Percentiles rank a stretch among this genome's conserved stretches.
Conservation (phyloP, 2,113 vertebrate species). For the Colossoma macropomum region DNA sequence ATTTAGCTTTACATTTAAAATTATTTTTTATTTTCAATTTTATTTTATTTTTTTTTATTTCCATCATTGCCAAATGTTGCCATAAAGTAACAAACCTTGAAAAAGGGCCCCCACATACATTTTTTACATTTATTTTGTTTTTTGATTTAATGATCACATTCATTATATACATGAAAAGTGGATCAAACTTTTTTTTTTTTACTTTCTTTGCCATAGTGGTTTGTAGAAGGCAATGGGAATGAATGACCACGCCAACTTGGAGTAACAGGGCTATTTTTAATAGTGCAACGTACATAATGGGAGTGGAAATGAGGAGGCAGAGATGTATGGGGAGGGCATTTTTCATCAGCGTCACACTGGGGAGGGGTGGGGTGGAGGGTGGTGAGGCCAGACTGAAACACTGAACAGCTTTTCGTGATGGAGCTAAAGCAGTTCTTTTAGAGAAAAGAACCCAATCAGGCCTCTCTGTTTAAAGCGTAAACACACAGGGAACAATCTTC, state of each 20-base stretch:
- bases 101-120: too few relatives aligned
- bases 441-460: not conserved
- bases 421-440: too few relatives aligned
- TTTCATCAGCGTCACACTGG: not conserved
- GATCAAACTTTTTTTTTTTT: too few relatives aligned
- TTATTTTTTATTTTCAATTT: too few relatives aligned
- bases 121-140: too few relatives aligned
- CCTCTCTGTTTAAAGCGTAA: not conserved
- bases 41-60: too few relatives aligned
- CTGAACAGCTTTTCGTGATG: not conserved
- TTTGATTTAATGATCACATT: too few relatives aligned
- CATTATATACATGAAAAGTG: too few relatives aligned
- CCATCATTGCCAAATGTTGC: too few relatives aligned
- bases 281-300: constrained; percentile 55
- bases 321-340: constrained; percentile 9
- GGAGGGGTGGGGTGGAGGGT: not conserved
- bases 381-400: not conserved
- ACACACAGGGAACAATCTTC: not conserved
- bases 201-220: too few relatives aligned
- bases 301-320: constrained; percentile 41
- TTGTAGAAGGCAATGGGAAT: constrained; percentile 57
- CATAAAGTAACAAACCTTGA: too few relatives aligned
- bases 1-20: too few relatives aligned
- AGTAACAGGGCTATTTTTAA: constrained; percentile 70
- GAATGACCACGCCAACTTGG: constrained; percentile 62